A percentile compares a stretch with the other conserved stretches of the same genome.
These are phyloP conservation scores for Habrosyne pyritoides DNA, from an alignment of 2,888 invertebrate genomes.

Conservation along the genomic window DNA sequence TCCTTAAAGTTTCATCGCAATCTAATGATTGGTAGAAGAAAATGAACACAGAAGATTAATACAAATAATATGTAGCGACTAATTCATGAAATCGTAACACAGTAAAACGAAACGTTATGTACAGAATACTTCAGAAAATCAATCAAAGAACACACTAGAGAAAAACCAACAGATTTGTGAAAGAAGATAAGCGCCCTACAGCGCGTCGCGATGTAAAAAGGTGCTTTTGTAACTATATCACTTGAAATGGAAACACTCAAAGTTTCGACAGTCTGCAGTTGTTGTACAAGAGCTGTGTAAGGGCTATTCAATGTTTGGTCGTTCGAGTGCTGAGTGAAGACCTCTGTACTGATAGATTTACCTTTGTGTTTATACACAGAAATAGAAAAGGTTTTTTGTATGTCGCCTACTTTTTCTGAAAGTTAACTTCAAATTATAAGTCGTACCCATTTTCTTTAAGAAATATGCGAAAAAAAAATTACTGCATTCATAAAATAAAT, in stretches of 20 bases:
- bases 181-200: not conserved
- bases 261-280: conserved; percentile 7
- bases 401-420: no score
- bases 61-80: no score
- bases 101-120: not conserved
- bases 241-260: conserved; percentile 9
- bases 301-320: conserved; percentile 3
- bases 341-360: conserved; percentile 5
- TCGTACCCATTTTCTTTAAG: no score
- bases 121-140: not conserved
- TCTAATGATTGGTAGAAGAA: no score
- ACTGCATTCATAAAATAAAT: no score
- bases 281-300: conserved; percentile 2
- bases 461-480: no score
- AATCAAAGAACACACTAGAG: not conserved
- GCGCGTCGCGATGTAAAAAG: not conserved
- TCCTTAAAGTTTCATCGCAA: no score
- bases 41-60: no score
- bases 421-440: no score
- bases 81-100: no score
- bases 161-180: not conserved
- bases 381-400: not conserved
- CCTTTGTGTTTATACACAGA: not conserved
- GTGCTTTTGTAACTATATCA: conserved; percentile 6
- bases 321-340: conserved; percentile 7